A percentile compares a stretch with the other conserved stretches of the same genome.
These are phyloP conservation scores for Drosophila cardini DNA, from an alignment of 1,140 invertebrate species.

Conservation along the genomic window DNA sequence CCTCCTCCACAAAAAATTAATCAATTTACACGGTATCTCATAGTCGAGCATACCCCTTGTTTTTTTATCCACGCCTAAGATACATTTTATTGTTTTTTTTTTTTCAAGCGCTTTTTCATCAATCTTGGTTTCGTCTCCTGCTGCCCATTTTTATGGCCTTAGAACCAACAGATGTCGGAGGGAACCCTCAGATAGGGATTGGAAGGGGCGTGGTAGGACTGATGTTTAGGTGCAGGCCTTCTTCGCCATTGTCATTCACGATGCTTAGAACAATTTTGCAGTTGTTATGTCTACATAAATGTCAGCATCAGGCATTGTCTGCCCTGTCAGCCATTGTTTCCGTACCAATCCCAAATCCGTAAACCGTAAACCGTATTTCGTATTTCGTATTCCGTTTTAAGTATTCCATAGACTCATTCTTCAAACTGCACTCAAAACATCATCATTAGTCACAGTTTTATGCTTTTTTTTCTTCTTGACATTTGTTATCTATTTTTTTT, in stretches of 20 bases:
- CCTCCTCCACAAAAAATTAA: too few species aligned
- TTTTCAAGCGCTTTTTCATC: constrained; percentile 69
- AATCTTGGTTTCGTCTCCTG: constrained; percentile 65
- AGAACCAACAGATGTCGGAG: not conserved
- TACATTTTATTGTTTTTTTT: constrained; percentile 72
- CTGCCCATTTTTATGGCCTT: constrained; percentile 59
- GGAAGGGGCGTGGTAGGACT: constrained; percentile 26
- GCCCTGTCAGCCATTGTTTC: constrained; percentile 49
- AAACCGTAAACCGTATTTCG: constrained; percentile 21
- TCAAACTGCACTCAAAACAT: constrained; percentile 33
- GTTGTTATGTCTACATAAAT: constrained; percentile 77
- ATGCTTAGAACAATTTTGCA: constrained; percentile 48
- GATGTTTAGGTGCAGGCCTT: constrained; percentile 36
- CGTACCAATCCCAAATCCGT: constrained; percentile 30
- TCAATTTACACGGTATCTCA: not conserved
- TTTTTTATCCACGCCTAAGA: constrained; percentile 39
- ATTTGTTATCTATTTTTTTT: not conserved
- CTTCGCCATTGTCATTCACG: constrained; percentile 57
- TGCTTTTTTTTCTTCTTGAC: not conserved
- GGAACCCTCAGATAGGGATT: not conserved
- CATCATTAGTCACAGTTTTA: constrained; percentile 43
- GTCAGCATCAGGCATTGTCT: constrained; percentile 72
- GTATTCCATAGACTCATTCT: constrained; percentile 22
- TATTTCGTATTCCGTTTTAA: constrained; percentile 16
- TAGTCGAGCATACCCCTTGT: not conserved